Evolutionary conservation across 2,113 vertebrate genomes (phyloP).

Genomic region (Hydrolagus affinis): DNA sequence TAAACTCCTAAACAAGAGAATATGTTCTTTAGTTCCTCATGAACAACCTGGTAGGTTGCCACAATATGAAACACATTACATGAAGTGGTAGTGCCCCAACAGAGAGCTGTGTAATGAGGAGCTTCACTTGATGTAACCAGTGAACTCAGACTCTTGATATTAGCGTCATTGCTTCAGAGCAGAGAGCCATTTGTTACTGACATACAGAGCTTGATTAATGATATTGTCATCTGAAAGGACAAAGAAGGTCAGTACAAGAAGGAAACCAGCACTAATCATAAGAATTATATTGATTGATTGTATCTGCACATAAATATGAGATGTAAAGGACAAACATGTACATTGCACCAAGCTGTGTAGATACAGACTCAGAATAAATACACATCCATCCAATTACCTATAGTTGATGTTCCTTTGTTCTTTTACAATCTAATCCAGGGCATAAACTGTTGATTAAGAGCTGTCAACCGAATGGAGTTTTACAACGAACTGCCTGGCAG

Average conservation of each 20-base stretch:
- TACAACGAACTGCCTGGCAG: no score
- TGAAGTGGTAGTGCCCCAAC: neutral
- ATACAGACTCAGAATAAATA: neutral
- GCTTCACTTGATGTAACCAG: conserved; percentile 10
- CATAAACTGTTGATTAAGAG: neutral
- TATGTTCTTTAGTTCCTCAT: neutral
- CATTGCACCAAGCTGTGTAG: neutral
- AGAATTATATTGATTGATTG: conserved; percentile 27
- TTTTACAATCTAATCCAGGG: neutral
- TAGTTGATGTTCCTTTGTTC: neutral
- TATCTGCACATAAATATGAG: conserved; percentile 13
- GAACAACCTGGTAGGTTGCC: neutral
- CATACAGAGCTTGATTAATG: conserved; percentile 22
- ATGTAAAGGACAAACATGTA: neutral
- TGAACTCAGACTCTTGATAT: neutral
- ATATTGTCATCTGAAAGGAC: conserved; percentile 21
- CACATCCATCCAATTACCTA: neutral
- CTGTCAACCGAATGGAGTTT: neutral
- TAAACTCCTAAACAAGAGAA: neutral
- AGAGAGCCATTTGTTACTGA: conserved; percentile 21
- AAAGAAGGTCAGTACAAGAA: neutral
- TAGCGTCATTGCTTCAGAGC: neutral
- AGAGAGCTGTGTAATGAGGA: conserved; percentile 17
- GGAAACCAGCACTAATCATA: conserved; percentile 11
- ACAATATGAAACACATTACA: neutral